Evolutionary conservation across 2,797 vertebrate genomes (phyloP).

Genomic region (Denticeps clupeoides): DNA sequence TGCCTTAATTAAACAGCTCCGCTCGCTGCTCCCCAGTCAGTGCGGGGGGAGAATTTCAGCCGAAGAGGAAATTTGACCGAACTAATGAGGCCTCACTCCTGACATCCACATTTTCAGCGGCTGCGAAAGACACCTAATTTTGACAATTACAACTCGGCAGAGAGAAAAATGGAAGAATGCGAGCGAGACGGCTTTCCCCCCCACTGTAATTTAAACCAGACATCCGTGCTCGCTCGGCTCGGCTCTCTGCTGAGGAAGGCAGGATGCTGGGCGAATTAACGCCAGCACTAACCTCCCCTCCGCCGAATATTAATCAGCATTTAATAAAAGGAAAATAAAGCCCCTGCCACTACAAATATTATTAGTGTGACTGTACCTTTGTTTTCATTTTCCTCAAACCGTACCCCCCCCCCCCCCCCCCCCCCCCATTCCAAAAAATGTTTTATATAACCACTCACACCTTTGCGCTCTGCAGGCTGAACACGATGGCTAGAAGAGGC

Average conservation of each 20-base stretch:
- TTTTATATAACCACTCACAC: conserved; percentile 44
- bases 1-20: conserved; percentile 33
- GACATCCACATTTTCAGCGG: conserved; percentile 32
- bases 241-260: conserved; percentile 39
- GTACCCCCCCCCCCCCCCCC: too few relatives aligned
- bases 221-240: conserved; percentile 52
- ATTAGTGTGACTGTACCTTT: conserved; percentile 60
- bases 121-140: conserved; percentile 40
- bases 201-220: conserved; percentile 79
- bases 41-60: conserved; percentile 6
- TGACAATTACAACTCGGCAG: conserved; percentile 42
- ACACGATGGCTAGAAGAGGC: conserved; percentile 32
- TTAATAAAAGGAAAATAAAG: conserved; percentile 91
- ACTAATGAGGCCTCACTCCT: conserved; percentile 36
- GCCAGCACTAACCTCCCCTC: conserved; percentile 76
- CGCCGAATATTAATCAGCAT: conserved; percentile 92
- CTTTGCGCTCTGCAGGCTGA: conserved; percentile 31
- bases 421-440: too few relatives aligned
- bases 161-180: conserved; percentile 28
- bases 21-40: conserved; percentile 2
- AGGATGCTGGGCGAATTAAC: conserved; percentile 80
- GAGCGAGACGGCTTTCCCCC: conserved; percentile 50
- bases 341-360: conserved; percentile 86
- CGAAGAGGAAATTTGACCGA: conserved; percentile 31
- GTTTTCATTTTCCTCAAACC: conserved; percentile 54